Evolutionary conservation across 2,888 invertebrate genomes (phyloP), one percentile per base, ranked within the genome.

Genomic region (Agriopis marginaria): DNA sequence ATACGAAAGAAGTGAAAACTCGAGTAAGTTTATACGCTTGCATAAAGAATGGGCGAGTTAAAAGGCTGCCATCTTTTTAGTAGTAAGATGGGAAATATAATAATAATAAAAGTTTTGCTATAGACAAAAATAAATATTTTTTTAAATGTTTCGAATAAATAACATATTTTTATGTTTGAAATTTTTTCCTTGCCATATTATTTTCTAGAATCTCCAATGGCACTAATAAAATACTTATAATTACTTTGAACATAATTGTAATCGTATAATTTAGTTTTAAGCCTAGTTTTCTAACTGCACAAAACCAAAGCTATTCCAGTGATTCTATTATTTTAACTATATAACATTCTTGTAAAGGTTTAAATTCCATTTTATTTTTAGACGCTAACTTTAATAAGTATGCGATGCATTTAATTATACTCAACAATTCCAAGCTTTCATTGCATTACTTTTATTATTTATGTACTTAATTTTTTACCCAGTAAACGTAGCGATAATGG

Each of bases 241-340:
- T 56, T 65, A 61, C 45, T 65, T 47, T 50, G 39, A 59, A 23
- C 0, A n/a, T 42, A 51, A 61, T 67, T 70, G 39, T 70, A 72
- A 67, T 68, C 54, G 65, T 70, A 23, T 70, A 72, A 67, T 68
- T 56, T 68, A 71, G 74, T 61, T 60, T 32, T 77, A 77, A 61
- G 63, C 70, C 59, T 68, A 78, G 79, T 75, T 77, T 74, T 75
- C 68, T 80, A 81, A 75, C 76, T 65, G 53, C 64, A 71, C 66
- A 75, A 84, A 75, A 82, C 88, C 88, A 88, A 88, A 88, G 88
- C 77, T 82, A 79, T 76, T 71, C 58, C 71, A 68, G 64, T 74
- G 71, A 62, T 72, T 68, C 60, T 72, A 67, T 74, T 60, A 60
- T 53, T 62, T 45, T 62, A 51, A 69, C 67, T 60, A 68, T 65